phyloP scores from a whole-genome alignment of 2,888 invertebrate genomes.

The Drosophila phalerata region DNA sequence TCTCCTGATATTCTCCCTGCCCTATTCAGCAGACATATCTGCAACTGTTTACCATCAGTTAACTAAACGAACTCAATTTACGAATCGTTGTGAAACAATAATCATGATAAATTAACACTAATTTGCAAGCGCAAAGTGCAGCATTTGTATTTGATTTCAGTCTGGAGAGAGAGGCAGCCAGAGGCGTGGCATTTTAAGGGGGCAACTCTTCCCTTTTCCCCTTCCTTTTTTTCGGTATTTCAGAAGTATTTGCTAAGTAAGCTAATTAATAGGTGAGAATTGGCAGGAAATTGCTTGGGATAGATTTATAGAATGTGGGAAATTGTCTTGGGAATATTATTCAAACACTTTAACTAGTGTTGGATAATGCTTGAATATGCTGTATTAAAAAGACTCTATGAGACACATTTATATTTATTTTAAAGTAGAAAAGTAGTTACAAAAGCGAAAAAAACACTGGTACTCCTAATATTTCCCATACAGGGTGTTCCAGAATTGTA shows the following conservation, averaged over 20 bases:
- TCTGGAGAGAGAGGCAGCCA: conserved; percentile 16
- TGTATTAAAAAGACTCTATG: background rate
- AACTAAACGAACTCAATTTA: conserved; percentile 67
- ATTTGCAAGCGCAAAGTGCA: conserved; percentile 70
- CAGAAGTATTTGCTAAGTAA: conserved; percentile 26
- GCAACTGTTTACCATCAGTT: conserved; percentile 21
- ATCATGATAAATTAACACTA: conserved; percentile 78
- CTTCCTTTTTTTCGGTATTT: conserved; percentile 13
- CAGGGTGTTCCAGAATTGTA: too few relatives aligned
- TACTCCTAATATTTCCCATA: too few relatives aligned
- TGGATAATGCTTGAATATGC: background rate
- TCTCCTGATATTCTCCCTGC: background rate
- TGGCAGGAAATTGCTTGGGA: conserved; percentile 2
- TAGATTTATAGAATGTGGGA: background rate
- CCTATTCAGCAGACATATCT: background rate
- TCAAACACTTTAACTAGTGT: background rate
- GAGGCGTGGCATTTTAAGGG: conserved; percentile 26
- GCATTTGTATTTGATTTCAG: conserved; percentile 37
- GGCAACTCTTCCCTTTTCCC: background rate
- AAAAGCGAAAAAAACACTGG: background rate
- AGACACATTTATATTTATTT: background rate
- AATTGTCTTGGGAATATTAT: conserved; percentile 11
- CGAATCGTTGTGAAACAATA: conserved; percentile 70
- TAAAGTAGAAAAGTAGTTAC: background rate
- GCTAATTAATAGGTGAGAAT: conserved; percentile 33